Conservation (phyloP, 2,797 vertebrate genomes). For the Pelobates cultripes region DNA sequence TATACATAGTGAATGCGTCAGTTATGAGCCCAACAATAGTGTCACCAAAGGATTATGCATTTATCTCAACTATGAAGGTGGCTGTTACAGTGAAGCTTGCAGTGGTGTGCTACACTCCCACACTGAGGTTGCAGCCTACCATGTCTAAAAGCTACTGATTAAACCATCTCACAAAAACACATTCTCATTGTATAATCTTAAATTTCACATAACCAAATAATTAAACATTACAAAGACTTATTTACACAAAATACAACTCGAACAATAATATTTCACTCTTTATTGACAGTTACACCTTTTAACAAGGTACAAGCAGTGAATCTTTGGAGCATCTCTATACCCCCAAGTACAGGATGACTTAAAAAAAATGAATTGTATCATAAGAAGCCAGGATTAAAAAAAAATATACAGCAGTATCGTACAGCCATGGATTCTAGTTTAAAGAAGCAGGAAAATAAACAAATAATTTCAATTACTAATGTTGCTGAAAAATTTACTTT, state of each 20-base stretch:
- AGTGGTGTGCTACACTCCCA: too few relatives aligned
- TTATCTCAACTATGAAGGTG: too few relatives aligned
- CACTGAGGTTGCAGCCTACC: too few relatives aligned
- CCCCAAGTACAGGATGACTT: conserved; percentile 1
- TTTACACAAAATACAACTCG: not conserved
- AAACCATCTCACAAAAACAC: too few relatives aligned
- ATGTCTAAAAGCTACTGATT: not conserved
- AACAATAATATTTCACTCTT: conserved; percentile 18
- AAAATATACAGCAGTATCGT: not conserved
- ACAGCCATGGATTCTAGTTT: too few relatives aligned
- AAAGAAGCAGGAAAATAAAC: not conserved
- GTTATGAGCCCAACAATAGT: too few relatives aligned
- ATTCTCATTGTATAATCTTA: too few relatives aligned
- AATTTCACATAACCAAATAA: not conserved
- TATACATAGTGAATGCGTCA: too few relatives aligned
- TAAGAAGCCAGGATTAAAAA: not conserved
- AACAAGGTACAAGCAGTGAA: conserved; percentile 10
- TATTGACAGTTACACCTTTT: conserved; percentile 11
- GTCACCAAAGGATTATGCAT: too few relatives aligned
- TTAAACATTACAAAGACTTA: too few relatives aligned
- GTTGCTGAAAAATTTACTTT: not conserved
- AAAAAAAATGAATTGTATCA: conserved; percentile 11
- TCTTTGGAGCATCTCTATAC: not conserved
- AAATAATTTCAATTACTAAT: not conserved
- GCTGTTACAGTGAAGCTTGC: too few relatives aligned